phyloP scores from a whole-genome alignment of 2,797 vertebrate genomes.

The Arctocebus calabarensis region DNA sequence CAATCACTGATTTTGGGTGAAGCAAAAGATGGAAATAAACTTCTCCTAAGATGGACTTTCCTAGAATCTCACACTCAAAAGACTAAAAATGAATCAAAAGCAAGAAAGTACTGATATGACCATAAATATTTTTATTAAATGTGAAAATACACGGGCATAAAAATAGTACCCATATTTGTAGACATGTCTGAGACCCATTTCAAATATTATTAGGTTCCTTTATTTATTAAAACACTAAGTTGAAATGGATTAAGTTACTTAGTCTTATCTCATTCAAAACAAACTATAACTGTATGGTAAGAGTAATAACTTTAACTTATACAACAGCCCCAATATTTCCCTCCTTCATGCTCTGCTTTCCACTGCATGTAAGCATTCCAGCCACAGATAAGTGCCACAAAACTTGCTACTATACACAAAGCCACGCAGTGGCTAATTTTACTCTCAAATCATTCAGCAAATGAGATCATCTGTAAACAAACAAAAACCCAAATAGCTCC shows the following conservation, averaged over 20 bases:
- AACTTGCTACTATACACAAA: slow-evolving; percentile 50
- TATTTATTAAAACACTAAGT: slow-evolving; percentile 84
- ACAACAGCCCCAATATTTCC: slow-evolving; percentile 11
- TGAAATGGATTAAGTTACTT: slow-evolving; percentile 81
- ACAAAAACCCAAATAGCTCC: slow-evolving; percentile 30
- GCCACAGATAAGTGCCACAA: background rate
- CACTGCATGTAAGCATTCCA: slow-evolving; percentile 22
- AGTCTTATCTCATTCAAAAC: slow-evolving; percentile 76
- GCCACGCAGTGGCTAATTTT: slow-evolving; percentile 81
- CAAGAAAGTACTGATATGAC: slow-evolving; percentile 77
- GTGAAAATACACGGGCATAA: slow-evolving; percentile 88
- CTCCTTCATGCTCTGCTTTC: background rate
- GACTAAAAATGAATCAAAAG: slow-evolving; percentile 50
- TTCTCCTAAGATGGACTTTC: background rate
- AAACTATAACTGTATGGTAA: background rate
- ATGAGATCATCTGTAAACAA: slow-evolving; percentile 69
- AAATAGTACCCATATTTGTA: slow-evolving; percentile 87
- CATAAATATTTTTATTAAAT: slow-evolving; percentile 90
- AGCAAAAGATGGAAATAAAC: background rate
- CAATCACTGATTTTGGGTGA: background rate
- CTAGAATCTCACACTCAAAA: background rate
- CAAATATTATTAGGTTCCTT: slow-evolving; percentile 78
- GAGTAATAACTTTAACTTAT: slow-evolving; percentile 9
- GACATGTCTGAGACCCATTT: slow-evolving; percentile 83
- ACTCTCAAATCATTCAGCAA: slow-evolving; percentile 75